Conservation (phyloP, 2,113 vertebrate species). For the Odocoileus virginianus region DNA sequence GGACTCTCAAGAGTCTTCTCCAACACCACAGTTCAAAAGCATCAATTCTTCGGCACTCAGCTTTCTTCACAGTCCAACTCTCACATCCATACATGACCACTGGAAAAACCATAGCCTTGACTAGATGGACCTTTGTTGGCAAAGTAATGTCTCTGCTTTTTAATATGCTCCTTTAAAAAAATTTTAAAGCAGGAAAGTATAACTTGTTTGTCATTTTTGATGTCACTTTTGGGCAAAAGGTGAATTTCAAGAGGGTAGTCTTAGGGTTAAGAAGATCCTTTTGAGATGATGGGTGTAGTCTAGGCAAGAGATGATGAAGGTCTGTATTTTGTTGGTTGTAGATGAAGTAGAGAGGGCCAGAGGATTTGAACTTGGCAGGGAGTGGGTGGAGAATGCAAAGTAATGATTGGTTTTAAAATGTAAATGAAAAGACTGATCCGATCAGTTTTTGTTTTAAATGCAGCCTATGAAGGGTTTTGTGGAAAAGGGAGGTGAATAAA, state of each 20-base stretch:
- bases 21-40: too few species aligned
- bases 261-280: background rate
- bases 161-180: background rate
- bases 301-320: background rate
- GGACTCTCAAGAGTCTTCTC: too few species aligned
- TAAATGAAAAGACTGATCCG: background rate
- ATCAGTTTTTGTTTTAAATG: background rate
- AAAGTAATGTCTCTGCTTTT: too few species aligned
- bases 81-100: too few species aligned
- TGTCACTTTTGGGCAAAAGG: background rate
- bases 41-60: too few species aligned
- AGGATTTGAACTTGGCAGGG: background rate
- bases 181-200: background rate
- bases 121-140: too few species aligned
- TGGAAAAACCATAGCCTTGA: too few species aligned
- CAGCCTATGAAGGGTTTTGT: background rate
- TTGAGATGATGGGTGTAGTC: background rate
- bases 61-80: too few species aligned
- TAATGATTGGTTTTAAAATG: slow-evolving; percentile 8
- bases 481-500: background rate
- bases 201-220: background rate
- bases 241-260: background rate
- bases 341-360: background rate
- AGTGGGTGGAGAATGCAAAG: background rate
- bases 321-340: background rate